phyloP scores from a whole-genome alignment of 2,113 vertebrate genomes.

The Setophaga kirtlandii region DNA sequence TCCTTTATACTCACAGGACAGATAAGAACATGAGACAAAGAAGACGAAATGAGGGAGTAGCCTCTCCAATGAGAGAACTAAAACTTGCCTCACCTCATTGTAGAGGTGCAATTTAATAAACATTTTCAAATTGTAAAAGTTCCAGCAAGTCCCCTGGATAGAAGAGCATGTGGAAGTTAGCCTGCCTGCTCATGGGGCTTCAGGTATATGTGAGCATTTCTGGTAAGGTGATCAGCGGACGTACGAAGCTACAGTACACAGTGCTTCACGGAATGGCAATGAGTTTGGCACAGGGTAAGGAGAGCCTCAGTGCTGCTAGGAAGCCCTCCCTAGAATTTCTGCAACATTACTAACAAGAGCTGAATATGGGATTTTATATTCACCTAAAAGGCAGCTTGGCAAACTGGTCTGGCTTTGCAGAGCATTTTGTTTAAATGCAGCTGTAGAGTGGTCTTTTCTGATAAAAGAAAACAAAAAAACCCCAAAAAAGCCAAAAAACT shows the following conservation, averaged over 20 bases:
- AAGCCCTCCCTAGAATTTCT: background rate
- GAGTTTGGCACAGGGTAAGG: background rate
- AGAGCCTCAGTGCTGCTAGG: background rate
- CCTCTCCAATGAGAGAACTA: background rate
- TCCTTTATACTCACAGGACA: background rate
- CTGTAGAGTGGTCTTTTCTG: background rate
- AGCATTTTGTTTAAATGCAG: background rate
- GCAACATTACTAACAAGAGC: background rate
- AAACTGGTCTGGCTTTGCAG: background rate
- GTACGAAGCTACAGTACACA: rapidly evolving
- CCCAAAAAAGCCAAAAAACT: too few relatives aligned
- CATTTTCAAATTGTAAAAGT: background rate
- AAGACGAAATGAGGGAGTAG: background rate
- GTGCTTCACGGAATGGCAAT: background rate
- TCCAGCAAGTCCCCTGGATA: background rate
- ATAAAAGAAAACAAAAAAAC: background rate
- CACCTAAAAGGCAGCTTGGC: background rate
- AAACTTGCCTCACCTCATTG: background rate
- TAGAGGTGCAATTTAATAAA: background rate
- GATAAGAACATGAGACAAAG: background rate
- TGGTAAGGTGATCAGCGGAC: background rate
- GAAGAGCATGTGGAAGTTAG: background rate
- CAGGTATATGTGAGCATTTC: background rate
- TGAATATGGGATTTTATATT: background rate
- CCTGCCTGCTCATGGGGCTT: background rate